These are phyloP conservation scores for Acrocephalus kingi DNA, from an alignment of 2,113 vertebrate genomes.

Conservation along the genomic window DNA sequence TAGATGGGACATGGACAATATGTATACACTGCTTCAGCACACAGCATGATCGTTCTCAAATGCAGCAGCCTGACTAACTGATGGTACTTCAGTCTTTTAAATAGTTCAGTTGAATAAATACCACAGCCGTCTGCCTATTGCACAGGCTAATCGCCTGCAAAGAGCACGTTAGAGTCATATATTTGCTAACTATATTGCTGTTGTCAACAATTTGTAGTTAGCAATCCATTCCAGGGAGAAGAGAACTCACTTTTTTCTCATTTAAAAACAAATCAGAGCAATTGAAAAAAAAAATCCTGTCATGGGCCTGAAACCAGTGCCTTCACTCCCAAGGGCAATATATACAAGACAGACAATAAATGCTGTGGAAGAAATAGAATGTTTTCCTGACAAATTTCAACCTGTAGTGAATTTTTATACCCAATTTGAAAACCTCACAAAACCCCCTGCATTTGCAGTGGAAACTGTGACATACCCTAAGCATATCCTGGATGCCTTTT, in stretches of 20 bases:
- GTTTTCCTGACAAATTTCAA: constrained; percentile 22
- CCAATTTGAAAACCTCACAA: neutral
- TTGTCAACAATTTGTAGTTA: constrained; percentile 37
- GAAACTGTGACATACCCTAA: neutral
- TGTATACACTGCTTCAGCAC: neutral
- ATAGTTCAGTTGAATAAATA: neutral
- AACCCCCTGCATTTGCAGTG: rapidly evolving
- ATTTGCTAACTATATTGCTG: constrained; percentile 32
- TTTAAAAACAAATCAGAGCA: constrained; percentile 54
- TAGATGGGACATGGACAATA: neutral
- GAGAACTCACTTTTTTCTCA: constrained; percentile 31
- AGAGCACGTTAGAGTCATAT: neutral
- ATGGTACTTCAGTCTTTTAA: neutral
- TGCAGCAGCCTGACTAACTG: neutral
- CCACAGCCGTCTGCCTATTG: neutral
- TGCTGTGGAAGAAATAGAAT: neutral
- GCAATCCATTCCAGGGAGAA: neutral
- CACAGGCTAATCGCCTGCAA: constrained; percentile 1
- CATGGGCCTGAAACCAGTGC: neutral
- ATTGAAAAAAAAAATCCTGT: neutral
- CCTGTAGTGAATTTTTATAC: constrained; percentile 9
- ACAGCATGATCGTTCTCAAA: neutral
- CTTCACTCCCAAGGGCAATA: constrained; percentile 9
- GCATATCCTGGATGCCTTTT: neutral
- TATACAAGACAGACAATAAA: neutral